Base-by-base conservation (phyloP, 30 jellyfish, hydroid and myxozoan species). In the Chrysaora quinquecirrha region DNA sequence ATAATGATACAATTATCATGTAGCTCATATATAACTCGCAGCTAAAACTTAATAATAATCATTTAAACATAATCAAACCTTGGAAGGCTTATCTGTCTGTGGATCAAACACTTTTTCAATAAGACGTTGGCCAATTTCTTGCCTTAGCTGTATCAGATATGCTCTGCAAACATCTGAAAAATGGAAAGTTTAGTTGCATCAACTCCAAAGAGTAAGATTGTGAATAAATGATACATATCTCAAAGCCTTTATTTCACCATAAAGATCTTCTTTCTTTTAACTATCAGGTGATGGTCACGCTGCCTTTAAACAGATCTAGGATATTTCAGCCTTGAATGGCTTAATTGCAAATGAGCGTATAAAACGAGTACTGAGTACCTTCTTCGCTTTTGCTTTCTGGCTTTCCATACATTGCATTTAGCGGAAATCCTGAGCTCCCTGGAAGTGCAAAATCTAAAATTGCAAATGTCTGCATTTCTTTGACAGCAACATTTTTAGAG, bases 51-150 rank as follows among this genome's bases (percentile, higher is more conserved):
- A 28, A 32, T 22, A 66, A 32, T 27, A 64, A 22, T 66, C 29
- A 38, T 3, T 3, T 1, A 21, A 50, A 52, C n/a, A 18, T 48
- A 0, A 48, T 48, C 19, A 47, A 14, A 94, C 99, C 95, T 94
- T 94, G 65, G 97, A 89, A 22, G 99, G 99, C 38, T 89, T 88
- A 56, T 81, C 93, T 0, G 99, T 82, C 56, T 84, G 95, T 0
- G 97, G 97, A 64, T 88, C 97, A 72, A 89, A 94, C 14, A 94
- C 97, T 63, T 88, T 94, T 43, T 94, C 99, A 50, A 94, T 70
- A 60, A 94, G 69, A 11, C 99, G 87, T 71, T 87, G 99, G 29
- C 99, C 99, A 28, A 94, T 93, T 60, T 94, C 99, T 70, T 94
- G 99, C 62, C 99, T 56, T 81, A 94, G 73, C 47, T 94, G 99